Conservation (phyloP, 1,140 invertebrate genomes). For the Panagrolaimus sp. region DNA sequence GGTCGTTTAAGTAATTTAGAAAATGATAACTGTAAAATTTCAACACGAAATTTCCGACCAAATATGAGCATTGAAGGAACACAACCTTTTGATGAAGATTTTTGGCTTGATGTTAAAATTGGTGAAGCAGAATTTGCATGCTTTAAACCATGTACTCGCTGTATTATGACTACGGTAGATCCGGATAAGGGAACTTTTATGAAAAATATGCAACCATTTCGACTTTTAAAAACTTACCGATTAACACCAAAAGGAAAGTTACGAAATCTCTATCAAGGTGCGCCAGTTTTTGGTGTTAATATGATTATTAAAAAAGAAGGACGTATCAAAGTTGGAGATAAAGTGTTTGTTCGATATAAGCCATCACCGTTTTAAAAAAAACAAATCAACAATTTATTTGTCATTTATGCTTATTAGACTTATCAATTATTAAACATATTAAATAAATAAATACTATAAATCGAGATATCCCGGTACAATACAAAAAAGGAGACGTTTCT, state of each 20-base stretch:
- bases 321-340: conserved; percentile 32
- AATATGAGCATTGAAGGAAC: conserved; percentile 68
- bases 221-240: conserved; percentile 29
- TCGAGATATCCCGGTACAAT: too few species aligned
- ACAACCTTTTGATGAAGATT: conserved; percentile 64
- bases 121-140: conserved; percentile 45
- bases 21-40: conserved; percentile 22
- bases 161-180: conserved; percentile 42
- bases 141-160: conserved; percentile 44
- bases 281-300: conserved; percentile 41
- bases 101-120: conserved; percentile 41
- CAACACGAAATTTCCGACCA: conserved; percentile 64
- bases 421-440: too few species aligned
- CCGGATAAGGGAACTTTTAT: conserved; percentile 26
- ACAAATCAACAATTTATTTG: too few species aligned
- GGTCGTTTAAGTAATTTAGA: conserved; percentile 57
- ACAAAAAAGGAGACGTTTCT: too few species aligned
- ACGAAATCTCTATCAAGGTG: conserved; percentile 25
- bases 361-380: conserved; percentile 31
- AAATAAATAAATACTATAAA: too few species aligned
- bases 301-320: conserved; percentile 31
- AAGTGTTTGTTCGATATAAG: conserved; percentile 40
- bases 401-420: too few species aligned
- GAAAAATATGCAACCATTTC: background rate
- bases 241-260: conserved; percentile 38